These are phyloP conservation scores for Drosophila helvetica DNA, from an alignment of 2,888 invertebrate species.

Conservation along the genomic window DNA sequence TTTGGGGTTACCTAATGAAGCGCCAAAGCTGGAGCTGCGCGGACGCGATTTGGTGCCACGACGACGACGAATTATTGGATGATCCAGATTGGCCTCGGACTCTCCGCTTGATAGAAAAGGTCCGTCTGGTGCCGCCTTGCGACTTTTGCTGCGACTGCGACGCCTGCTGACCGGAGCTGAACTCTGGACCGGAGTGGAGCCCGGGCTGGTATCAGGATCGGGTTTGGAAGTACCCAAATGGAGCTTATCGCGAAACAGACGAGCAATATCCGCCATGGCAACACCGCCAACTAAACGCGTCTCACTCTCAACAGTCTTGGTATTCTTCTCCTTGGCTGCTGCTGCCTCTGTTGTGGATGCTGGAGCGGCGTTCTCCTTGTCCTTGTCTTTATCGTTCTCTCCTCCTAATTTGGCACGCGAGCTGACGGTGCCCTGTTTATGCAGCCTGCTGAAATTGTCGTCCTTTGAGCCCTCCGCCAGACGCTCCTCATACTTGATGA, in stretches of 20 bases:
- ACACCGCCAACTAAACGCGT: constrained; percentile 16
- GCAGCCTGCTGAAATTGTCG: constrained; percentile 79
- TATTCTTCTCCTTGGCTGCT: constrained; percentile 27
- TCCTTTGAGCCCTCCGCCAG: constrained; percentile 69
- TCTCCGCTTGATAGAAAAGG: constrained; percentile 36
- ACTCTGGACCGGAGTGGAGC: neutral
- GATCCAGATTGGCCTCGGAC: constrained; percentile 10
- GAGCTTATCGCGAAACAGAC: constrained; percentile 59
- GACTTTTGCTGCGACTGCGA: constrained; percentile 56
- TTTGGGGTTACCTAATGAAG: constrained; percentile 32
- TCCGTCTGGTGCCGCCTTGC: constrained; percentile 10
- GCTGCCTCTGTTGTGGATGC: neutral
- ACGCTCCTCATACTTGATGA: constrained; percentile 83
- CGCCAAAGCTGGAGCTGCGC: constrained; percentile 41
- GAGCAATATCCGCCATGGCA: constrained; percentile 21
- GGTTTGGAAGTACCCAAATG: constrained; percentile 36
- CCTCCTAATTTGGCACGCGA: constrained; percentile 81
- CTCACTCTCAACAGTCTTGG: constrained; percentile 15
- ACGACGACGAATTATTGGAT: constrained; percentile 6
- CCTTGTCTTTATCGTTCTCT: constrained; percentile 6
- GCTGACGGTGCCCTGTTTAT: constrained; percentile 83
- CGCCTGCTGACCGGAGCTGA: constrained; percentile 9
- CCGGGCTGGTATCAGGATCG: neutral
- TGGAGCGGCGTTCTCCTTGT: constrained; percentile 42
- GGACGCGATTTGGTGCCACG: constrained; percentile 37